A percentile compares a stretch with the other conserved stretches of the same genome.
phyloP scores from a whole-genome alignment of 1,140 invertebrate genomes.

The Hestina assimilis region DNA sequence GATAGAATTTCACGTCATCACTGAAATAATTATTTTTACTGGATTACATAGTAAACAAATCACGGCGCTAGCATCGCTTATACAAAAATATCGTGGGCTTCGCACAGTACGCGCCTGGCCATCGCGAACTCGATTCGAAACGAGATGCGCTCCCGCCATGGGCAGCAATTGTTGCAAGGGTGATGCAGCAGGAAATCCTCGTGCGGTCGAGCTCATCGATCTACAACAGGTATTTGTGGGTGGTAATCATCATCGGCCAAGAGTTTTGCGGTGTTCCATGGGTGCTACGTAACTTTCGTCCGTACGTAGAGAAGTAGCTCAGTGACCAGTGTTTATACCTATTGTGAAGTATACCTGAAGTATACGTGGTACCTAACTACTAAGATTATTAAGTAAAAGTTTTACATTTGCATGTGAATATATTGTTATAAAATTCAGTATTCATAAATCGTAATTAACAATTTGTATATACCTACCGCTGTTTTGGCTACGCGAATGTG shows the following conservation, averaged over 20 bases:
- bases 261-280: conserved; percentile 52
- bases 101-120: conserved; percentile 56
- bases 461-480: not conserved
- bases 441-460: not conserved
- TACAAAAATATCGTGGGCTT: conserved; percentile 55
- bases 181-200: conserved; percentile 58
- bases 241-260: conserved; percentile 48
- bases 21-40: conserved; percentile 1
- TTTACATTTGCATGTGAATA: not conserved
- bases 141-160: conserved; percentile 68
- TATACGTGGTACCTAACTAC: not conserved
- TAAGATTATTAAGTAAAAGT: not conserved
- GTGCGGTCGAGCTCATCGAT: conserved; percentile 59
- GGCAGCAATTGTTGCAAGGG: conserved; percentile 74
- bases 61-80: conserved; percentile 53
- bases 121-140: conserved; percentile 55
- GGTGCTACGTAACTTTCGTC: conserved; percentile 43
- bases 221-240: conserved; percentile 68
- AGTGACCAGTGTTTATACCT: conserved; percentile 30
- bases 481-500: not conserved
- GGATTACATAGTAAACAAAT: conserved; percentile 41
- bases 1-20: not conserved
- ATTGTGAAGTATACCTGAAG: conserved; percentile 2
- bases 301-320: conserved; percentile 37
- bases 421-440: not conserved